Conservation (phyloP, 2,113 vertebrate species). For the Lophura nycthemera region DNA sequence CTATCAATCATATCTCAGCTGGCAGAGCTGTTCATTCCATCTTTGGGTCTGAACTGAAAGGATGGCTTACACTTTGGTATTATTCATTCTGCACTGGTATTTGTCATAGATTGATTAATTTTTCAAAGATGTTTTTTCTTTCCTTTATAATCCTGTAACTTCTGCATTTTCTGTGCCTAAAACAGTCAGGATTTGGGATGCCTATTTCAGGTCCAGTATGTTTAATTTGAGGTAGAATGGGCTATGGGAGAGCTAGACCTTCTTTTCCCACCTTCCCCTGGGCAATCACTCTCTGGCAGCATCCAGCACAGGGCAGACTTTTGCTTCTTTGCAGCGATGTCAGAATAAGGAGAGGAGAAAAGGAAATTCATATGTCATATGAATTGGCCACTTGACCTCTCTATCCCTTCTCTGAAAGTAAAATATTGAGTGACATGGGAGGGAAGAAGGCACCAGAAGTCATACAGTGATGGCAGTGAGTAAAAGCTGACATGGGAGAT, state of each 20-base stretch:
- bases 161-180: background rate
- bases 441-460: background rate
- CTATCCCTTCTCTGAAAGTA: background rate
- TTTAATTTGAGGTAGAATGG: background rate
- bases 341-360: background rate
- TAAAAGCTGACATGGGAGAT: background rate
- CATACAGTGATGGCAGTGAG: background rate
- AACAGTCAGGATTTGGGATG: background rate
- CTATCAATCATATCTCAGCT: background rate
- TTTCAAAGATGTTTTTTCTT: background rate
- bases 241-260: background rate
- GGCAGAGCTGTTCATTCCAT: background rate
- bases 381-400: background rate
- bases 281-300: background rate
- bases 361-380: background rate
- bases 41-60: background rate
- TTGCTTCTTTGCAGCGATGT: background rate
- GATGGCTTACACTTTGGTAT: background rate
- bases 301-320: background rate
- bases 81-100: background rate
- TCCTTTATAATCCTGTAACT: background rate
- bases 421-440: background rate
- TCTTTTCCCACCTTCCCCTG: background rate
- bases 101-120: background rate
- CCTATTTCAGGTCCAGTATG: background rate